Conservation (phyloP, 1,140 invertebrate genomes). For the Sminthurinus signatus region DNA sequence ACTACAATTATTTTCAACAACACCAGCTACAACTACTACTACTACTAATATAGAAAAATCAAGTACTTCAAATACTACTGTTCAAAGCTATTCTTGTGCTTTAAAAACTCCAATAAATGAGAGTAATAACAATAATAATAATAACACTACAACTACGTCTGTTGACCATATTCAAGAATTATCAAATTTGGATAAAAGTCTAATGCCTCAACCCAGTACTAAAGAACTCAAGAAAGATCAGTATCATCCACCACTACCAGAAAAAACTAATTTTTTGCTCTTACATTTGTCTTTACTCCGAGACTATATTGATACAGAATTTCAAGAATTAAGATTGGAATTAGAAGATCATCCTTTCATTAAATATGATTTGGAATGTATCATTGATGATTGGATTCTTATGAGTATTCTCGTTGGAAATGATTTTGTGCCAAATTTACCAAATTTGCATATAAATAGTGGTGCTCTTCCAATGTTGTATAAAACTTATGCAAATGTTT, state of each 20-base stretch:
- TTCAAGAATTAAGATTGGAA: slow-evolving; percentile 61
- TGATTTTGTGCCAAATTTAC: slow-evolving; percentile 93
- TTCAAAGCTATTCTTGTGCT: too few species aligned
- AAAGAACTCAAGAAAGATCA: slow-evolving; percentile 4
- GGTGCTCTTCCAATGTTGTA: slow-evolving; percentile 58
- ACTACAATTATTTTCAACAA: too few species aligned
- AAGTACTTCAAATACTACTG: too few species aligned
- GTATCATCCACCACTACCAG: slow-evolving; percentile 54
- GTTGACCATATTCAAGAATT: too few species aligned
- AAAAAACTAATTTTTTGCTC: slow-evolving; percentile 87
- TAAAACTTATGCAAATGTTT: slow-evolving; percentile 70
- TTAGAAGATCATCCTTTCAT: slow-evolving; percentile 48
- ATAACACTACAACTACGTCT: too few species aligned
- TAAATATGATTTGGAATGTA: slow-evolving; percentile 32
- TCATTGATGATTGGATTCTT: slow-evolving; percentile 52
- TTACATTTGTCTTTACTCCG: slow-evolving; percentile 84
- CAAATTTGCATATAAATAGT: slow-evolving; percentile 85
- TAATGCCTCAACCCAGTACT: background rate
- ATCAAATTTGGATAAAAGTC: background rate
- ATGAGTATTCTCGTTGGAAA: slow-evolving; percentile 96
- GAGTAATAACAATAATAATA: too few species aligned
- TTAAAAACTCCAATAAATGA: too few species aligned
- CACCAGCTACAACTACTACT: too few species aligned
- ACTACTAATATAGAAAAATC: too few species aligned
- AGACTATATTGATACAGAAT: slow-evolving; percentile 91